A percentile compares a stretch with the other conserved stretches of the same genome.
Conservation (phyloP, 1,140 invertebrate genomes). For the Formica selysi region DNA sequence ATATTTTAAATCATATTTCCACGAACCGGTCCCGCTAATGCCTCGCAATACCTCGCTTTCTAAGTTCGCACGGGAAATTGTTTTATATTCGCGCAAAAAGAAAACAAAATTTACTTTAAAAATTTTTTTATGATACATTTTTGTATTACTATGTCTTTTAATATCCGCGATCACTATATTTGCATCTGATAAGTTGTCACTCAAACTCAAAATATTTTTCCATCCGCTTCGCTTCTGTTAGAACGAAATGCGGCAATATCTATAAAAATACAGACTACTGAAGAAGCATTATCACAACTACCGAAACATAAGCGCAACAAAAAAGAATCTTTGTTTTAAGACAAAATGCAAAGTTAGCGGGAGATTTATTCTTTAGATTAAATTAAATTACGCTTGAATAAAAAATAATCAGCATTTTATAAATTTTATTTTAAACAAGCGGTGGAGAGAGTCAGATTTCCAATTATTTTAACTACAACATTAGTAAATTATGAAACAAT, state of each 20-base stretch:
- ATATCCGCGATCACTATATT: slow-evolving; percentile 40
- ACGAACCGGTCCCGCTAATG: slow-evolving; percentile 7
- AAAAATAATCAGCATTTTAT: neutral
- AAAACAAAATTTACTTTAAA: slow-evolving; percentile 14
- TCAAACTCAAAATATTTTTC: neutral
- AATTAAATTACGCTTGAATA: neutral
- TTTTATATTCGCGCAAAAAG: slow-evolving; percentile 14
- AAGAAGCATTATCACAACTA: neutral
- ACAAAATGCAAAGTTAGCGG: neutral
- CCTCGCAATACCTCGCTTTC: neutral
- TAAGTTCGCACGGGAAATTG: slow-evolving; percentile 24
- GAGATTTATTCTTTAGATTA: neutral
- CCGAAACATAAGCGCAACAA: neutral
- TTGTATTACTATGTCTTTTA: slow-evolving; percentile 26
- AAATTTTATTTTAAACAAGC: neutral
- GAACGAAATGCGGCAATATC: neutral
- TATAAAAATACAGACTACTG: slow-evolving; percentile 6
- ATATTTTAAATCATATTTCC: slow-evolving; percentile 28
- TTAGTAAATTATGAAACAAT: neutral
- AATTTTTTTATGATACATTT: slow-evolving; percentile 20
- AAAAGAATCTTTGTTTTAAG: neutral
- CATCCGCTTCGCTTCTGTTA: neutral
- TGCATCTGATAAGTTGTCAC: slow-evolving; percentile 40
- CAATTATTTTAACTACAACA: neutral
- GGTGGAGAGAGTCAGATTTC: neutral